These are phyloP conservation scores for Euleptes europaea DNA, from an alignment of 2,113 vertebrate genomes.

Conservation along the genomic window DNA sequence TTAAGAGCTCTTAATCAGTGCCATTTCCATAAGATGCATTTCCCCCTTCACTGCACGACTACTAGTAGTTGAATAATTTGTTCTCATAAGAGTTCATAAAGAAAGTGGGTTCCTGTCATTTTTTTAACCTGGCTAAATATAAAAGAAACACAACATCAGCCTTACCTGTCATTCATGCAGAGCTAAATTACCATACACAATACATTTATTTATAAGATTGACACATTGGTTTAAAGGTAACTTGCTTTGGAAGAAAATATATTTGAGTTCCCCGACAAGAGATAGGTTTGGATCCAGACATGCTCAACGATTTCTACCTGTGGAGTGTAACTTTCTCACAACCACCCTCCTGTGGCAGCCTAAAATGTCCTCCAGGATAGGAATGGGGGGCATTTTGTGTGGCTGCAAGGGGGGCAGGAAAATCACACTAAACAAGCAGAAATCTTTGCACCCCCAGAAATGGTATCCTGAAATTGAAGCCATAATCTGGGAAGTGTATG, in stretches of 20 bases:
- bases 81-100: not conserved
- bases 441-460: too few species aligned
- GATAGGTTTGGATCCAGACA: not conserved
- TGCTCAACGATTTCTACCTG: too few species aligned
- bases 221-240: not conserved
- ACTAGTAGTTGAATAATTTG: not conserved
- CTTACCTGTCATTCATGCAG: not conserved
- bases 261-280: not conserved
- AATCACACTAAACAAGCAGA: too few species aligned
- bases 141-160: not conserved
- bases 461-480: too few species aligned
- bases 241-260: not conserved
- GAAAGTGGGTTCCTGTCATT: not conserved
- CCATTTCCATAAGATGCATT: not conserved
- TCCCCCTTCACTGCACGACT: not conserved
- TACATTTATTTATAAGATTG: not conserved
- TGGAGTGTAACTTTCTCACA: too few species aligned
- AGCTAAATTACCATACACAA: not conserved
- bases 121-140: not conserved
- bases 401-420: too few species aligned
- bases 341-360: too few species aligned
- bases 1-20: not conserved
- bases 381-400: too few species aligned
- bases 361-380: too few species aligned
- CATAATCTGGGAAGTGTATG: not conserved